Evolutionary conservation across 2,888 invertebrate genomes (phyloP).

Genomic region (Merodon equestris): DNA sequence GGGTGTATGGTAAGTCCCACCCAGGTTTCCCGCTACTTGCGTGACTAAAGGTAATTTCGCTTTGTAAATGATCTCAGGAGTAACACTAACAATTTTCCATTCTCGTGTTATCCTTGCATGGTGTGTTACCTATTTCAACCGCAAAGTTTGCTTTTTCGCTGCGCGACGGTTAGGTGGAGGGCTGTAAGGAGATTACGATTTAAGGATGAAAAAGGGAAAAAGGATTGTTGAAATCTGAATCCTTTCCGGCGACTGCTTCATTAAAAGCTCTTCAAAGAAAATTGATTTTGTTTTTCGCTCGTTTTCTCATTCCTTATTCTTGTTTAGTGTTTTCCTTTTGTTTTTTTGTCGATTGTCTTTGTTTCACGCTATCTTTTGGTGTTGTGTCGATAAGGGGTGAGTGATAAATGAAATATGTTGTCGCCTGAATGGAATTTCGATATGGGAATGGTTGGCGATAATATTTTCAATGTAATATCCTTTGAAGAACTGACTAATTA

Average conservation of each 20-base stretch:
- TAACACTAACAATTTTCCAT: slow-evolving; percentile 53
- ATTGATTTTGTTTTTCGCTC: slow-evolving; percentile 47
- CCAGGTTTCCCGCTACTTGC: slow-evolving; percentile 36
- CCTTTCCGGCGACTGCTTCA: slow-evolving; percentile 65
- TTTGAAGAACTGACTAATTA: slow-evolving; percentile 41
- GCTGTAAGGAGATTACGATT: background rate
- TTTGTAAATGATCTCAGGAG: slow-evolving; percentile 50
- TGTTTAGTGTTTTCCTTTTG: background rate
- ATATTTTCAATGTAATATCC: slow-evolving; percentile 43
- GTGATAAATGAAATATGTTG: slow-evolving; percentile 18
- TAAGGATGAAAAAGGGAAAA: slow-evolving; percentile 20
- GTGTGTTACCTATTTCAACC: background rate
- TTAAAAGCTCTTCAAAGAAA: slow-evolving; percentile 65
- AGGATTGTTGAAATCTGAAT: slow-evolving; percentile 64
- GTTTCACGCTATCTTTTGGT: background rate
- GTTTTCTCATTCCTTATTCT: background rate
- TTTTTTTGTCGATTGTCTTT: slow-evolving; percentile 5
- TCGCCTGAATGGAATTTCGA: background rate
- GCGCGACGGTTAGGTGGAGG: background rate
- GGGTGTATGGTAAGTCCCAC: slow-evolving; percentile 40
- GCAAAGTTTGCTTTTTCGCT: slow-evolving; percentile 11
- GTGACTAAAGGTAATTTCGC: slow-evolving; percentile 55
- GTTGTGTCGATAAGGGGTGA: background rate
- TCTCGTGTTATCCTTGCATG: background rate
- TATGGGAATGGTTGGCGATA: slow-evolving; percentile 2